Evolutionary conservation across 2,113 vertebrate genomes (phyloP).

Genomic region (Misgurnus anguillicaudatus): DNA sequence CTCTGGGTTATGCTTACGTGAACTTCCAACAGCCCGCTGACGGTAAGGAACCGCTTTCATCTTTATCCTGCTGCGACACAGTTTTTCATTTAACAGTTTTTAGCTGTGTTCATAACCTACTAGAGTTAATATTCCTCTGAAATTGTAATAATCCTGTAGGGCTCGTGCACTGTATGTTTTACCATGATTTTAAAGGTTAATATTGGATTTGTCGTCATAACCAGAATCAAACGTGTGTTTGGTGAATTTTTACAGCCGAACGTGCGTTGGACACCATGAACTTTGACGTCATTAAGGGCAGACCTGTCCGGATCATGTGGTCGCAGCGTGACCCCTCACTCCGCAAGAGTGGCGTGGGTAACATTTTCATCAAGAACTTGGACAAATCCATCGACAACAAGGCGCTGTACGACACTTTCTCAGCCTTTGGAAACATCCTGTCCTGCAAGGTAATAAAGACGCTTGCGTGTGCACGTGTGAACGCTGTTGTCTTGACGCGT

Average conservation of each 20-base stretch:
- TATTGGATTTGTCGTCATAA: background rate
- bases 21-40: constrained; percentile 90
- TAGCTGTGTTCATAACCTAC: too few relatives aligned
- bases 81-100: too few relatives aligned
- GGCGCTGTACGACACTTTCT: constrained; percentile 98
- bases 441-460: constrained; percentile 92
- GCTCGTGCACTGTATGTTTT: too few relatives aligned
- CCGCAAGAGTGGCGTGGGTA: constrained; percentile 96
- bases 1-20: constrained; percentile 88
- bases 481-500: background rate
- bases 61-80: too few relatives aligned
- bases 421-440: constrained; percentile 97
- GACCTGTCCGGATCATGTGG: constrained; percentile 99
- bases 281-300: constrained; percentile 98
- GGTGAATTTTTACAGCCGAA: constrained; percentile 78
- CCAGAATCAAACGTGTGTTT: background rate
- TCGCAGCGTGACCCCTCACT: constrained; percentile 97
- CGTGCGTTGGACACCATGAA: constrained; percentile 99
- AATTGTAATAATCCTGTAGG: too few relatives aligned
- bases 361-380: constrained; percentile 99
- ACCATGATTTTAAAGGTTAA: too few relatives aligned
- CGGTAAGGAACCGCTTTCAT: constrained; percentile 67
- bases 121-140: too few relatives aligned
- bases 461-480: background rate
- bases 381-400: constrained; percentile 99